A percentile compares a stretch with the other conserved stretches of the same genome.
These are phyloP conservation scores for Tupaia tana DNA, from an alignment of 2,113 vertebrate species.

Conservation along the genomic window DNA sequence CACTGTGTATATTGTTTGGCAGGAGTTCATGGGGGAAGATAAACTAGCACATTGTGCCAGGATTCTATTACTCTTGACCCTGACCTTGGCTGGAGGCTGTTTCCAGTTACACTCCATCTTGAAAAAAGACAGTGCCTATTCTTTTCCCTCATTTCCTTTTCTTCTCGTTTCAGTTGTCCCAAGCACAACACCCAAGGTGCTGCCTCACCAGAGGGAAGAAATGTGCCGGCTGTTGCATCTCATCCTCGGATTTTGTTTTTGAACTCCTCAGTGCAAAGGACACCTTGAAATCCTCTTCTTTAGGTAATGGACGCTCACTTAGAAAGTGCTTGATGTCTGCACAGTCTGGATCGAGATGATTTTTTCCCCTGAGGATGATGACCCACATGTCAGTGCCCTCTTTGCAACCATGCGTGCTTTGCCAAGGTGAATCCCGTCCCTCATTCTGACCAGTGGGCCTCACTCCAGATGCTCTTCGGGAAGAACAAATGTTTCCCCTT, in stretches of 20 bases:
- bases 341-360: not conserved
- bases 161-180: not conserved
- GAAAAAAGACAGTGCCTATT: constrained; percentile 79
- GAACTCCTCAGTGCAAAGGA: not conserved
- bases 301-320: not conserved
- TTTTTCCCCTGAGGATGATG: not conserved
- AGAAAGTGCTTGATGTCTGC: not conserved
- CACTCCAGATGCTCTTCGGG: not conserved
- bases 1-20: constrained; percentile 90
- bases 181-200: not conserved
- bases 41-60: constrained; percentile 88
- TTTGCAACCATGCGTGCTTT: not conserved
- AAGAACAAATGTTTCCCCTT: not conserved
- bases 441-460: not conserved
- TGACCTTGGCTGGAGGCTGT: constrained; percentile 88
- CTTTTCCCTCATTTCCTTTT: constrained; percentile 68
- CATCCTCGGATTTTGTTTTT: not conserved
- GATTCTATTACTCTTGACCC: constrained; percentile 90
- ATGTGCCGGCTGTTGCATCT: not conserved
- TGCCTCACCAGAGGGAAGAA: not conserved
- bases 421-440: rapidly evolving
- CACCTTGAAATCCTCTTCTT: not conserved
- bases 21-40: constrained; percentile 87
- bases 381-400: rapidly evolving
- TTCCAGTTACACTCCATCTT: constrained; percentile 89